These are phyloP conservation scores for Cossypha niveicapilla DNA, from an alignment of 2,797 vertebrate genomes.

Conservation along the genomic window DNA sequence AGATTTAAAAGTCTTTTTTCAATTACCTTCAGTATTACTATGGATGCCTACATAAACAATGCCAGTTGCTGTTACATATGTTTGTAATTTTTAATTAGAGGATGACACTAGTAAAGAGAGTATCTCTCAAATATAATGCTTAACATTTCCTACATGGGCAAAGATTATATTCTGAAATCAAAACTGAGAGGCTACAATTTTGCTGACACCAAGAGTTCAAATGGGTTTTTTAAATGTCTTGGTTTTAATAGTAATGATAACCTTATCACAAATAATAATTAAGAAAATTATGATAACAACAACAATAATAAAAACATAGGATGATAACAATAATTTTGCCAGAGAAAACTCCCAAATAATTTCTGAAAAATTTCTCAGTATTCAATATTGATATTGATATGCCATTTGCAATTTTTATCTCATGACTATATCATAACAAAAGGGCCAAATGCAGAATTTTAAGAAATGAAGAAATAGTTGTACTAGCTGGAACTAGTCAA, in stretches of 20 bases:
- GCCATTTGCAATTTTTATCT: background rate
- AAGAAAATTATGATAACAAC: background rate
- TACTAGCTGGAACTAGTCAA: background rate
- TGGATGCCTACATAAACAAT: background rate
- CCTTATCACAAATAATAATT: fast-evolving
- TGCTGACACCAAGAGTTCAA: background rate
- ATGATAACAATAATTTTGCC: background rate
- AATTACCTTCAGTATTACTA: background rate
- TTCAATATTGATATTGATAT: background rate
- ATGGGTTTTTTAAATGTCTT: too few species aligned
- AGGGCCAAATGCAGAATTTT: background rate
- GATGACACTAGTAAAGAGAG: background rate
- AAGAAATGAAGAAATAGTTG: background rate
- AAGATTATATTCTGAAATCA: background rate
- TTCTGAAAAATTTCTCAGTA: background rate
- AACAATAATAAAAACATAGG: fast-evolving
- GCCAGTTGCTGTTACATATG: background rate
- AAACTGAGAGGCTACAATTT: background rate
- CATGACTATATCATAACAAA: background rate
- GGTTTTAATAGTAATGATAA: background rate
- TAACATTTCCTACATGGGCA: background rate
- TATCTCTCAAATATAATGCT: background rate
- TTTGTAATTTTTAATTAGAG: background rate
- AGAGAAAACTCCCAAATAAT: background rate
- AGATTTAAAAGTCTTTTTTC: background rate